Percentiles rank a stretch among this genome's conserved stretches.
phyloP scores from a whole-genome alignment of 2,888 invertebrate genomes.

The Pseudoips prasinana region DNA sequence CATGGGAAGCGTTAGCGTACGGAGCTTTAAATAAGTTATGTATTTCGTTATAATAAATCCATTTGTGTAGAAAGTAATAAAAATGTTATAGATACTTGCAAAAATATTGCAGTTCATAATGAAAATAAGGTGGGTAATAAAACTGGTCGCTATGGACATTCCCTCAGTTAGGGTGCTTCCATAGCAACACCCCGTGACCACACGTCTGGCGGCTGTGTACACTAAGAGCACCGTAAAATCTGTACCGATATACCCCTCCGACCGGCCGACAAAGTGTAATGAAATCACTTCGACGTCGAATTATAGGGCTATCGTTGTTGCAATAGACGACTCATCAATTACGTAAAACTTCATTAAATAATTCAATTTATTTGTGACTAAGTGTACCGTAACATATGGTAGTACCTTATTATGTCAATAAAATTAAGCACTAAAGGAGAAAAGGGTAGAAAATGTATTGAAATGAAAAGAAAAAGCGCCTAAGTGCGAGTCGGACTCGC shows the following conservation, averaged over 20 bases:
- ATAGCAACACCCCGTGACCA: slow-evolving; percentile 42
- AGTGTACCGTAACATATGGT: too few species aligned
- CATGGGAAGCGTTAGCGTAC: too few species aligned
- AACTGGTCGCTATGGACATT: slow-evolving; percentile 27
- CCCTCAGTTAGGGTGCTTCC: slow-evolving; percentile 23
- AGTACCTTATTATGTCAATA: too few species aligned
- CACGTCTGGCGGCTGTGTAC: slow-evolving; percentile 42
- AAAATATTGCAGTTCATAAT: slow-evolving; percentile 16
- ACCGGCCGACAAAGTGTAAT: slow-evolving; percentile 40
- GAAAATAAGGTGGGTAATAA: slow-evolving; percentile 25
- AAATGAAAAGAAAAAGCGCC: too few species aligned
- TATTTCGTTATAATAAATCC: too few species aligned
- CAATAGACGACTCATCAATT: slow-evolving; percentile 37
- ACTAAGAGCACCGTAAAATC: slow-evolving; percentile 54
- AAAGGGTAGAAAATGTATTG: too few species aligned
- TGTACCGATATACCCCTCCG: slow-evolving; percentile 36
- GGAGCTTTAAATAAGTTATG: too few species aligned
- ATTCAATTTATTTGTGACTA: slow-evolving; percentile 35
- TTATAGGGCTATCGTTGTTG: slow-evolving; percentile 35
- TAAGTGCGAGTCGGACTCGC: too few species aligned
- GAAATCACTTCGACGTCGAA: slow-evolving; percentile 44
- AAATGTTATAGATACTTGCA: too few species aligned
- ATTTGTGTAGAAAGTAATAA: too few species aligned
- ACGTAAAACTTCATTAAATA: slow-evolving; percentile 32
- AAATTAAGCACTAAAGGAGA: too few species aligned